Evolutionary conservation across 2,888 invertebrate genomes (phyloP).

Genomic region (Caenorhabditis zanzibari): DNA sequence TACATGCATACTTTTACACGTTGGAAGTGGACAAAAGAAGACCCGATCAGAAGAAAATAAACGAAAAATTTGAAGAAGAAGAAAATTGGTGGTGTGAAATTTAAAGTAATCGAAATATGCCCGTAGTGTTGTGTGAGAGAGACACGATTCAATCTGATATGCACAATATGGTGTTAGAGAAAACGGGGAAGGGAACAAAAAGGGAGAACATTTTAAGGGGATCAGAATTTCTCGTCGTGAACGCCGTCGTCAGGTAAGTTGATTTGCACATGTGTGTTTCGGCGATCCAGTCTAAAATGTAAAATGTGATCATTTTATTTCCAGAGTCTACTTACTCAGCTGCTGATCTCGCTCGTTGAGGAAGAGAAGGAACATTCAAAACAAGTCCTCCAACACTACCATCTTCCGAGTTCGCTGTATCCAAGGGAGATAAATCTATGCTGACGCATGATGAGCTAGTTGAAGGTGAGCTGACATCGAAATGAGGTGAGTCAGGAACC

Average conservation of each 20-base stretch:
- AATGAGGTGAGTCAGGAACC: conserved; percentile 35
- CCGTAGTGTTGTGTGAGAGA: conserved; percentile 24
- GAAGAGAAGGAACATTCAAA: conserved; percentile 39
- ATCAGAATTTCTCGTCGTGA: conserved; percentile 55
- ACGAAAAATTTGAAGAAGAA: conserved; percentile 4
- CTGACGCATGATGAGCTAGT: conserved; percentile 62
- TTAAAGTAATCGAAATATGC: conserved; percentile 39
- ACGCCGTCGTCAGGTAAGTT: conserved; percentile 50
- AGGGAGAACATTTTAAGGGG: too few relatives aligned
- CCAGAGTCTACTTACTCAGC: conserved; percentile 27
- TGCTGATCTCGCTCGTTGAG: conserved; percentile 31
- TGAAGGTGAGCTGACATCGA: conserved; percentile 45
- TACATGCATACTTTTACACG: conserved; percentile 63
- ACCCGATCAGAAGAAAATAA: conserved; percentile 49
- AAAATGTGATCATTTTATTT: not conserved
- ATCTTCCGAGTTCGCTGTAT: conserved; percentile 35
- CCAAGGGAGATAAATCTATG: conserved; percentile 43
- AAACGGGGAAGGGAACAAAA: not conserved
- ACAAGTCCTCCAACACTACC: conserved; percentile 47
- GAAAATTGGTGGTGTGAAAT: conserved; percentile 25
- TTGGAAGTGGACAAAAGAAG: conserved; percentile 42
- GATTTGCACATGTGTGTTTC: conserved; percentile 49
- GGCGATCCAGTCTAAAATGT: conserved; percentile 14
- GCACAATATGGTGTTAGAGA: conserved; percentile 20
- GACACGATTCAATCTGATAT: conserved; percentile 48